A percentile compares a stretch with the other conserved stretches of the same genome.
Evolutionary conservation across 2,888 invertebrate genomes (phyloP).

Genomic region (Macaria liturata): DNA sequence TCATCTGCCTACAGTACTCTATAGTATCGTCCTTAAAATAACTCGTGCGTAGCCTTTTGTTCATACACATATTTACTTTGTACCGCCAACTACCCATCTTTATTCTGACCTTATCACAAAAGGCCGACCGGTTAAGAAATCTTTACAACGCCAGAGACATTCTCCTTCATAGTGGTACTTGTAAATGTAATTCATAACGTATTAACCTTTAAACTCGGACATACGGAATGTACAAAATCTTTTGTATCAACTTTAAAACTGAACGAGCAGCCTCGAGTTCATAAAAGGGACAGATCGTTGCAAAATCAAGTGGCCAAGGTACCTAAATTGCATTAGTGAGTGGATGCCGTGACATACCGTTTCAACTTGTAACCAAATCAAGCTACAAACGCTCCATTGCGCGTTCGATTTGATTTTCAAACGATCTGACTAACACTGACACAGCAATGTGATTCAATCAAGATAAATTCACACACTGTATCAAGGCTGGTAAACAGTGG

Average conservation of each 20-base stretch:
- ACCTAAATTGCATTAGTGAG: slow-evolving; percentile 53
- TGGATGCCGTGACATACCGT: slow-evolving; percentile 63
- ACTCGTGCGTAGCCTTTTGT: slow-evolving; percentile 35
- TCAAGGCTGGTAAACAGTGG: slow-evolving; percentile 37
- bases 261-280: slow-evolving; percentile 29
- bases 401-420: slow-evolving; percentile 10
- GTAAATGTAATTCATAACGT: slow-evolving; percentile 38
- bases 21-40: slow-evolving; percentile 32
- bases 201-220: slow-evolving; percentile 34
- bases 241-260: slow-evolving; percentile 20
- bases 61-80: slow-evolving; percentile 38
- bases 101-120: slow-evolving; percentile 39
- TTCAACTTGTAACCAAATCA: slow-evolving; percentile 30
- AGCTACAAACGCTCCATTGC: slow-evolving; percentile 38
- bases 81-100: slow-evolving; percentile 37
- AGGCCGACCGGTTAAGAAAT: slow-evolving; percentile 41
- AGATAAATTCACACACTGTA: slow-evolving; percentile 38
- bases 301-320: slow-evolving; percentile 54
- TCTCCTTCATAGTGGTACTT: slow-evolving; percentile 37
- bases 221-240: slow-evolving; percentile 23
- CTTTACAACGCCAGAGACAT: slow-evolving; percentile 36
- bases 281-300: slow-evolving; percentile 45
- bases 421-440: background rate
- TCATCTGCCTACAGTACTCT: background rate
- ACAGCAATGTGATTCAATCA: slow-evolving; percentile 38